phyloP scores from a whole-genome alignment of 2,888 invertebrate genomes.

The Xestia c-nigrum region DNA sequence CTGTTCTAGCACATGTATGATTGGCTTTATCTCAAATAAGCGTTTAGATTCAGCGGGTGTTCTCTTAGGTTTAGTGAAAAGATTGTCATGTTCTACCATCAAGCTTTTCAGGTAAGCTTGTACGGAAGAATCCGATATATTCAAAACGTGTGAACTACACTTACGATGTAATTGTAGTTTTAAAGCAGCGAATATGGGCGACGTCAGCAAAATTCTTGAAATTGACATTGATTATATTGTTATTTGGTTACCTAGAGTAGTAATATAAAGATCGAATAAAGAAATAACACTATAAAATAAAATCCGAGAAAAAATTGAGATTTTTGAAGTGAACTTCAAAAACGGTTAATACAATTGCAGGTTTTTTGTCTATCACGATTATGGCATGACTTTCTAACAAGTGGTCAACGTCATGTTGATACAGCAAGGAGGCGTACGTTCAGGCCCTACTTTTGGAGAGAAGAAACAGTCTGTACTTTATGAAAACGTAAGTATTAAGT shows the following conservation, averaged over 20 bases:
- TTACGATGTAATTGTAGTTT: constrained; percentile 68
- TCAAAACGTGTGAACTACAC: constrained; percentile 78
- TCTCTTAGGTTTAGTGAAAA: constrained; percentile 78
- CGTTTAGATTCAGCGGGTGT: constrained; percentile 77
- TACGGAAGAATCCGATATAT: constrained; percentile 84
- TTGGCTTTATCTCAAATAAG: constrained; percentile 88
- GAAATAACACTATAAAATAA: constrained; percentile 28
- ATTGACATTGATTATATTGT: constrained; percentile 68
- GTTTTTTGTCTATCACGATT: not conserved
- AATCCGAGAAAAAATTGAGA: constrained; percentile 19
- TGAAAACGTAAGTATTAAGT: not conserved
- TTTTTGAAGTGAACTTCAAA: not conserved
- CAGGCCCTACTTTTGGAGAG: not conserved
- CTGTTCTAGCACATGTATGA: constrained; percentile 90
- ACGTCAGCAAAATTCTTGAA: constrained; percentile 67
- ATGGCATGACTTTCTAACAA: not conserved
- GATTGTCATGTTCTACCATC: constrained; percentile 88
- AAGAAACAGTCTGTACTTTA: not conserved
- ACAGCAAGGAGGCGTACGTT: constrained; percentile 13
- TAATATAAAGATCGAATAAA: constrained; percentile 26
- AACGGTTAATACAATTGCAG: not conserved
- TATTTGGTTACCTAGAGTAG: not conserved
- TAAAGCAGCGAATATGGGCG: constrained; percentile 70
- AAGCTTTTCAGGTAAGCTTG: constrained; percentile 89
- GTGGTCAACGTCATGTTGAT: constrained; percentile 9